These are phyloP conservation scores for Calonectris borealis DNA, from an alignment of 2,113 vertebrate species.

Conservation along the genomic window DNA sequence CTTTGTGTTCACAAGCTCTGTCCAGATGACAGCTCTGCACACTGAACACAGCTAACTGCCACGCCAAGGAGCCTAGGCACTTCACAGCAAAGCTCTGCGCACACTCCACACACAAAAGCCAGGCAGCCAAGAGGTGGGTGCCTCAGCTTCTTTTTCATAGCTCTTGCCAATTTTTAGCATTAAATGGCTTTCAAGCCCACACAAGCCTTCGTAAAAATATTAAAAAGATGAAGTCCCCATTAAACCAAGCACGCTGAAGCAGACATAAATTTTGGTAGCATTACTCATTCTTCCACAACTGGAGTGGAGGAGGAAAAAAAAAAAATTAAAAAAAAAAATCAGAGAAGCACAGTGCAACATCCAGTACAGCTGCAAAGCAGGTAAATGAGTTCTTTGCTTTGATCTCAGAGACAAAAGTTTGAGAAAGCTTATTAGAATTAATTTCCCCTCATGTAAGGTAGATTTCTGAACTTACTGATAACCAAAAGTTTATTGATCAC, in stretches of 20 bases:
- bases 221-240: neutral
- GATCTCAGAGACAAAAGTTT: neutral
- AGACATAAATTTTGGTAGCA: neutral
- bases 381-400: neutral
- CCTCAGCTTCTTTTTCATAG: neutral
- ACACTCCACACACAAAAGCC: fast-evolving
- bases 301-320: too few species aligned
- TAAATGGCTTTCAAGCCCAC: neutral
- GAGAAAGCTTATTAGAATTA: neutral
- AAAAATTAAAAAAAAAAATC: neutral
- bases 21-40: neutral
- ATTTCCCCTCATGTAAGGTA: neutral
- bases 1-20: neutral
- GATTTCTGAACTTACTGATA: neutral
- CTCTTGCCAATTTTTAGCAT: neutral
- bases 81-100: neutral
- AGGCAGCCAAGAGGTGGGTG: neutral
- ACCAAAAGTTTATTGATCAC: neutral
- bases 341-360: neutral
- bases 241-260: neutral
- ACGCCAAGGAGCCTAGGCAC: fast-evolving
- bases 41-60: neutral
- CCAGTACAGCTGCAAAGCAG: neutral
- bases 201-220: neutral
- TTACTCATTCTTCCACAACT: neutral